Base-by-base conservation (phyloP, 2,797 vertebrate species). In the Gymnothorax reevesii region DNA sequence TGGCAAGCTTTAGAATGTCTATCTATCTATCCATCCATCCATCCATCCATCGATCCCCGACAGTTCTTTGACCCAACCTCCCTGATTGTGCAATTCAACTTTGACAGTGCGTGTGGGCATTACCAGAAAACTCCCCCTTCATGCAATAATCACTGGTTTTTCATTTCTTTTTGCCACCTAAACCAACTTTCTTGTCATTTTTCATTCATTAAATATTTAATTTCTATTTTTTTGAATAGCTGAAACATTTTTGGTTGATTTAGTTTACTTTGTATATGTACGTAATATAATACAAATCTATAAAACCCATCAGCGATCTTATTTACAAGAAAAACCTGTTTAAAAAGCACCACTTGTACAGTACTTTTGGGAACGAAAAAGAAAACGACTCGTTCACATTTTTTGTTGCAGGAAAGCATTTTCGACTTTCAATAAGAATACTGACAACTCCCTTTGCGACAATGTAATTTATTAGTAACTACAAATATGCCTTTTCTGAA, bases 301-400 rank as follows among this genome's bases (percentile, higher is more conserved):
- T 91, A 92, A 93, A 97, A 97, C 96, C 97, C 96, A 94, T 97
- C 98, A 98, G 96, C 98, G 98, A 98, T 98, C 97, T 98, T 99
- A 98, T 98, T 96, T 98, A 99, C 97, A 99, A 92, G 90, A 88
- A 93, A 93, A 84, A 87, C 0, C 66, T 20, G 86, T 94, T 92
- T 93, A 92, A 94, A 95, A 95, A 93, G 92, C 96, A 94, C 94
- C 93, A 89, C 94, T 87, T 42, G 33, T 42, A 42, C 33, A 42
- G 64, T 89, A 94, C 91, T 94, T 91, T 91, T 92, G 89, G 90
- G 89, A 89, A 89, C 90, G 88, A 89, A 59, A 83, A 89, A 88
- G 91, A 93, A 92, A 92, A 42, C 92, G 90, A 89, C 92, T 42
- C 92, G 87, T 77, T 80, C 80, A 88, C 83, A 86, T 89, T 90